Evolutionary conservation across 1,140 invertebrate species (phyloP), one percentile per base, ranked within the genome.

Genomic region (Brachionus plicatilis): DNA sequence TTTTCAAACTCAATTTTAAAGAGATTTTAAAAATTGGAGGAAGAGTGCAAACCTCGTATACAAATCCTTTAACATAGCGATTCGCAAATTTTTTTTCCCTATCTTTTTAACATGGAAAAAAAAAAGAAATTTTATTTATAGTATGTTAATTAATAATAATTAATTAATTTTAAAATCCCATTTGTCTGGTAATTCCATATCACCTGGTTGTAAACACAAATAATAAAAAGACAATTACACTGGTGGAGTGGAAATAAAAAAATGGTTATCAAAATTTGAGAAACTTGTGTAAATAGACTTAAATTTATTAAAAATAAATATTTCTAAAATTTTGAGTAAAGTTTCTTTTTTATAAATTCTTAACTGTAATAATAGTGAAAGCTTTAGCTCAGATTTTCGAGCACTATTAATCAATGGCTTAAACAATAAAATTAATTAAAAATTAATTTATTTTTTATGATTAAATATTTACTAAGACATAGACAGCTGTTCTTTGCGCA

Each of bases 111-210:
- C n/a, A n/a, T n/a, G n/a, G n/a, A n/a, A n/a, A n/a, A n/a, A n/a
- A n/a, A n/a, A n/a, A n/a, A n/a, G n/a, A n/a, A n/a, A n/a, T n/a
- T n/a, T n/a, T n/a, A n/a, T n/a, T n/a, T n/a, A n/a, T n/a, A n/a
- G n/a, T n/a, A n/a, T n/a, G n/a, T n/a, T n/a, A n/a, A n/a, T n/a
- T n/a, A n/a, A n/a, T n/a, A n/a, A n/a, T n/a, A n/a, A n/a, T n/a
- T n/a, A n/a, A n/a, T n/a, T n/a, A n/a, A n/a, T n/a, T n/a, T n/a
- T n/a, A n/a, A 47, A 90, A 90, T 78, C 88, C 88, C 3, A 75
- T 89, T 43, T 82, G 88, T 0, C 89, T 93, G 60, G 86, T 94
- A 0, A 91, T 94, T 66, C 93, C 93, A 0, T 94, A 93, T 87
- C 93, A 94, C 87, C 90, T 93, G 12, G 92, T 94, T 0, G 88